Conservation (phyloP, 2,797 vertebrate genomes). For the Enteromius afrohamiltoni region DNA sequence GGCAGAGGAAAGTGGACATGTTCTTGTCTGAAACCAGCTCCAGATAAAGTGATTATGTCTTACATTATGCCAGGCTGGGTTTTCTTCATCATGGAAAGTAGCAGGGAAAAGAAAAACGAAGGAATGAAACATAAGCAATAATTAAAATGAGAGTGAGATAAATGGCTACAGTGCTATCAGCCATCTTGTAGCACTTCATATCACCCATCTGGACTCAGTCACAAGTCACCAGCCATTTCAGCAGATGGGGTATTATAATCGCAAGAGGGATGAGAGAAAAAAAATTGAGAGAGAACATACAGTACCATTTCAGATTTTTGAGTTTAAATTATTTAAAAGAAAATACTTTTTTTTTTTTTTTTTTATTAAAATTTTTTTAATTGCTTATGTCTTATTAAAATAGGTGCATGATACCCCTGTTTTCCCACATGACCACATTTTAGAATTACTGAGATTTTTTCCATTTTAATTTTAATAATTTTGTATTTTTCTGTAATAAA, state of each 20-base stretch:
- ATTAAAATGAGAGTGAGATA: constrained; percentile 33
- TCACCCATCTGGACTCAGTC: constrained; percentile 24
- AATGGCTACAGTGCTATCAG: constrained; percentile 31
- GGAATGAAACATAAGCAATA: constrained; percentile 27
- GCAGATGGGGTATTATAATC: constrained; percentile 15
- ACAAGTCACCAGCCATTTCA: constrained; percentile 26
- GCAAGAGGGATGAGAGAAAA: background rate
- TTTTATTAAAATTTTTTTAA: background rate
- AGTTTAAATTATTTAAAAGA: background rate
- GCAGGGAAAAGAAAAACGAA: constrained; percentile 41
- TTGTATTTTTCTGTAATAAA: background rate
- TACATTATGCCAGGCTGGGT: constrained; percentile 57
- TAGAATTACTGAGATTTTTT: no score
- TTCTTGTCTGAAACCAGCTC: constrained; percentile 65
- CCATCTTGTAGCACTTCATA: constrained; percentile 34
- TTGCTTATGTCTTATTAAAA: background rate
- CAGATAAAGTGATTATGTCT: constrained; percentile 66
- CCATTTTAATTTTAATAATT: background rate
- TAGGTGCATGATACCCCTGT: background rate
- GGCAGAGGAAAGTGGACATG: constrained; percentile 55
- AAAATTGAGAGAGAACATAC: background rate
- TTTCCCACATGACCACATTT: background rate
- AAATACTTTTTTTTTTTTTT: background rate
- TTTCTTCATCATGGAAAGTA: constrained; percentile 65
- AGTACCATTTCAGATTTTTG: background rate